Conservation (phyloP, 2,888 invertebrate species). For the Caenorhabditis uteleia region DNA sequence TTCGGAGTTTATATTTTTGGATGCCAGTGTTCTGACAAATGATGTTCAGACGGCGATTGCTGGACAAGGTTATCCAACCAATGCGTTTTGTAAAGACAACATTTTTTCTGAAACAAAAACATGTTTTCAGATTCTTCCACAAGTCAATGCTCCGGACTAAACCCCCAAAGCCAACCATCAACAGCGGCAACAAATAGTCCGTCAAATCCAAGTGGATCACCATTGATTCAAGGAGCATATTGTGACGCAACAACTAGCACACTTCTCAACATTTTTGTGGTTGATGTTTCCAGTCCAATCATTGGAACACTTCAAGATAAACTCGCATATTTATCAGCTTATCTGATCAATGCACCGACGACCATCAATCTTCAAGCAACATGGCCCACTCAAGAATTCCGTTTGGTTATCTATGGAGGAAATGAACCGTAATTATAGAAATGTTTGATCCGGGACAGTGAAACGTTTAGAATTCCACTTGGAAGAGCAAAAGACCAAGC, state of each 20-base stretch:
- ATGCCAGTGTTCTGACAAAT: slow-evolving; percentile 1
- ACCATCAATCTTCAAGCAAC: slow-evolving; percentile 6
- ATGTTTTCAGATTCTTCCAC: slow-evolving; percentile 17
- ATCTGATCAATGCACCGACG: slow-evolving; percentile 5
- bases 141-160: slow-evolving; percentile 21
- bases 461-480: slow-evolving; percentile 13
- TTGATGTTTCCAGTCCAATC: slow-evolving; percentile 33
- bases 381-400: slow-evolving; percentile 26
- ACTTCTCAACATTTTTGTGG: slow-evolving; percentile 21
- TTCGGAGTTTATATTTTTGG: slow-evolving; percentile 13
- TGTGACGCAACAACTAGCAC: slow-evolving; percentile 13
- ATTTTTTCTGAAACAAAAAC: too few species aligned
- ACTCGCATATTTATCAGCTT: slow-evolving; percentile 8
- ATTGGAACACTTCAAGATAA: slow-evolving; percentile 32
- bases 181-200: background rate
- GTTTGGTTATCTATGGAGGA: slow-evolving; percentile 31
- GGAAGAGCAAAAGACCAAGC: slow-evolving; percentile 17
- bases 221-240: slow-evolving; percentile 6
- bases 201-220: background rate
- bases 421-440: slow-evolving; percentile 26
- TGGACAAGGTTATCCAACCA: slow-evolving; percentile 12
- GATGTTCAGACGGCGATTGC: slow-evolving; percentile 5
- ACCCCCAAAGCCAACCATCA: slow-evolving; percentile 1
- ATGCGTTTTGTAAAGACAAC: slow-evolving; percentile 8
- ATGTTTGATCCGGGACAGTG: background rate